phyloP scores from a whole-genome alignment of 92 coral and sea anemone species.

The Palythoa grandis region DNA sequence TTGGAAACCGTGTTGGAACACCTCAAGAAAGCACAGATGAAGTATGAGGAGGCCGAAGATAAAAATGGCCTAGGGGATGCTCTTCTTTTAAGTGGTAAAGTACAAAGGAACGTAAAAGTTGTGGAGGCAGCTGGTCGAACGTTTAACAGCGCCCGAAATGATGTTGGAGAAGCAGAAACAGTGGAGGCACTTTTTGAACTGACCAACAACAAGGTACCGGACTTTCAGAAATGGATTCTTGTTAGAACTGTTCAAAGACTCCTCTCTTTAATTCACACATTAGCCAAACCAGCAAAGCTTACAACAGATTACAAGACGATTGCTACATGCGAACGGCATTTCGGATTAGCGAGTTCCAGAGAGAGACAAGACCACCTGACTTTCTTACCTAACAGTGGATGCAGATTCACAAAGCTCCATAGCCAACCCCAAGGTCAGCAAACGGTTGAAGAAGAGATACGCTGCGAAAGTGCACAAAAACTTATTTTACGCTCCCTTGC shows the following conservation, averaged over 20 bases:
- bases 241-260: constrained; percentile 64
- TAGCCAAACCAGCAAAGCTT: constrained; percentile 56
- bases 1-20: constrained; percentile 19
- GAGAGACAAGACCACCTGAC: constrained; percentile 12
- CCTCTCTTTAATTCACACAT: constrained; percentile 51
- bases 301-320: constrained; percentile 40
- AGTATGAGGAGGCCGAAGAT: constrained; percentile 67
- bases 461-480: neutral
- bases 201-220: constrained; percentile 26
- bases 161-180: constrained; percentile 81
- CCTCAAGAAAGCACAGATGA: constrained; percentile 58
- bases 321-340: constrained; percentile 37
- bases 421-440: neutral
- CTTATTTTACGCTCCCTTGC: neutral
- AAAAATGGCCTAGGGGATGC: constrained; percentile 78
- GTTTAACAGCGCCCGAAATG: constrained; percentile 59
- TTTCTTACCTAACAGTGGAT: constrained; percentile 13
- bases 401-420: constrained; percentile 12
- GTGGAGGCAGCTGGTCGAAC: constrained; percentile 68
- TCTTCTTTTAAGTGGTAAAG: constrained; percentile 62
- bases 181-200: constrained; percentile 53
- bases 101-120: constrained; percentile 10
- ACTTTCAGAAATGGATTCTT: constrained; percentile 47
- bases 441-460: neutral
- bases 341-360: constrained; percentile 13